Conservation (phyloP, 2,113 vertebrate genomes). For the Galeopterus variegatus region DNA sequence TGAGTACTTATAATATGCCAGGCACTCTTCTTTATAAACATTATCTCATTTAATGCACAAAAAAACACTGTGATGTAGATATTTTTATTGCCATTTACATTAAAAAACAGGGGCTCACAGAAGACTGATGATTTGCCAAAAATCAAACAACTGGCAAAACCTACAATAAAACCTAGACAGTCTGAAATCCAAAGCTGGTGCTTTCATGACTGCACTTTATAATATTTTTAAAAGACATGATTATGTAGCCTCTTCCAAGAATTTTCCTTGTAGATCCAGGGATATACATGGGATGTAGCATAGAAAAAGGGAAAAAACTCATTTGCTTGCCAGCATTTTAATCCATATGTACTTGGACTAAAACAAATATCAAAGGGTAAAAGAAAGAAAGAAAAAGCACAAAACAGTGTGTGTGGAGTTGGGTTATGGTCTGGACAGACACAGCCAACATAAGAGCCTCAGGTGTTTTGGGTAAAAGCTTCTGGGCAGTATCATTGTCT, state of each 20-base stretch:
- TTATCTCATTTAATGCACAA: neutral
- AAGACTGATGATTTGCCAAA: constrained; percentile 9
- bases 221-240: neutral
- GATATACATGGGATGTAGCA: neutral
- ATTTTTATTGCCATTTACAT: neutral
- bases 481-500: neutral
- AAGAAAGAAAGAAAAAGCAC: neutral
- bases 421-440: neutral
- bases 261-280: neutral
- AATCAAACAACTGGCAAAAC: neutral
- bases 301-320: neutral
- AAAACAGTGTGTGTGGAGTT: fast-evolving
- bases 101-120: neutral
- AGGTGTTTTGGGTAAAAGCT: neutral
- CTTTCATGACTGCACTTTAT: neutral
- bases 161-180: neutral
- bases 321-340: neutral
- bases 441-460: neutral
- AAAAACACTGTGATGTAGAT: neutral
- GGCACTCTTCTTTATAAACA: neutral
- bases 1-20: neutral
- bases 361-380: constrained; percentile 1
- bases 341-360: neutral
- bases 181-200: neutral
- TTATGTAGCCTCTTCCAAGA: neutral